These are phyloP conservation scores for Spea hammondii DNA, from an alignment of 2,797 vertebrate genomes.

Conservation along the genomic window DNA sequence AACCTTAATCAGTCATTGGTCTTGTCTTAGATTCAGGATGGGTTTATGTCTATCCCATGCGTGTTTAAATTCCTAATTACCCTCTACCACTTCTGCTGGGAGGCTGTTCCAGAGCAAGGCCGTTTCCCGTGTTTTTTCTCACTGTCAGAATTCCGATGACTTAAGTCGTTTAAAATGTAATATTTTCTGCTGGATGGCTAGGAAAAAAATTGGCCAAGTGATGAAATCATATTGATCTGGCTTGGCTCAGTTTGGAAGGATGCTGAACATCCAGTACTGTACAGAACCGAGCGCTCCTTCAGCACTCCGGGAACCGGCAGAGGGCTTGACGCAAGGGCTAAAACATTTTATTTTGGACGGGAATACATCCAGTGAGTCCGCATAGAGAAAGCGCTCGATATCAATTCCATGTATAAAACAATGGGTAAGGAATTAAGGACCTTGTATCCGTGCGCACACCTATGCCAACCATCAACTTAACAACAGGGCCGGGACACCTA, in stretches of 20 bases:
- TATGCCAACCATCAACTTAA: no score
- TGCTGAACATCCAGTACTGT: conserved; percentile 23
- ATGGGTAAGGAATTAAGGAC: no score
- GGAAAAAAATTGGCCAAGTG: conserved; percentile 23
- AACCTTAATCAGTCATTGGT: no score
- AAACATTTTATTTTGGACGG: not conserved
- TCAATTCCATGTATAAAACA: no score
- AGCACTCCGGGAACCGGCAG: conserved; percentile 1
- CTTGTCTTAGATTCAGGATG: no score
- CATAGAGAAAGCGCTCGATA: no score
- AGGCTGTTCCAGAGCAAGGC: conserved; percentile 1
- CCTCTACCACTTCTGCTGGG: no score
- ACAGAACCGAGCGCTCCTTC: conserved; percentile 18
- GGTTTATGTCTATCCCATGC: no score
- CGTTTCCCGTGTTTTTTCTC: conserved; percentile 6
- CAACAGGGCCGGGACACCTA: no score
- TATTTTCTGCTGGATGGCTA: not conserved
- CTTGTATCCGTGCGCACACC: no score
- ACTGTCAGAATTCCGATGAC: conserved; percentile 40
- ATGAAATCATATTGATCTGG: conserved; percentile 41
- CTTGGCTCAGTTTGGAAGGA: not conserved
- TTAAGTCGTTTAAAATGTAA: conserved; percentile 31
- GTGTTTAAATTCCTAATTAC: no score
- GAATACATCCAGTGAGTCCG: no score
- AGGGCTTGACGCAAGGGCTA: not conserved